phyloP scores from a whole-genome alignment of 2,113 vertebrate species.

The Xiphophorus hellerii region DNA sequence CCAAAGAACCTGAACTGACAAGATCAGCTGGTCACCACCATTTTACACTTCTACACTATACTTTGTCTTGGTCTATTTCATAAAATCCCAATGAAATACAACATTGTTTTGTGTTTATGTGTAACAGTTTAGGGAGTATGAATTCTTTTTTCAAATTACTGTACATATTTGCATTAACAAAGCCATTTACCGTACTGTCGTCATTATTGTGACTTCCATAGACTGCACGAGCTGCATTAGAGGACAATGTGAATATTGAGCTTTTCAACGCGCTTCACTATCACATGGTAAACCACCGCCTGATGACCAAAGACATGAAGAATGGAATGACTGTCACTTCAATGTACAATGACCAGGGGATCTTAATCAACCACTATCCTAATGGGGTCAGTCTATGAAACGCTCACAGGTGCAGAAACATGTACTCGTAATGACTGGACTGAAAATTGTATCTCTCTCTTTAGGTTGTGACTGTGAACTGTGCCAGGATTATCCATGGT shows the following conservation, averaged over 20 bases:
- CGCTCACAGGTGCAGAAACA: background rate
- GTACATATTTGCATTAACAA: background rate
- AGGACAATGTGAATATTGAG: constrained; percentile 90
- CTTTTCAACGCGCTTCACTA: constrained; percentile 88
- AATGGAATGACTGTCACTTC: constrained; percentile 87
- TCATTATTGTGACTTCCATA: constrained; percentile 55
- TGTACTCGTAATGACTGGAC: background rate
- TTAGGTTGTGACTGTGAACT: constrained; percentile 97
- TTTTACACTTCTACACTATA: too few species aligned
- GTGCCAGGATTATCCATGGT: constrained; percentile 91
- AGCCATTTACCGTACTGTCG: background rate
- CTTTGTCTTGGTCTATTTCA: background rate
- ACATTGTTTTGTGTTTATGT: too few species aligned
- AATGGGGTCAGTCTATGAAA: constrained; percentile 87
- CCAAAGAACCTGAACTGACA: too few species aligned
- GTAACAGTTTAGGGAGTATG: too few species aligned
- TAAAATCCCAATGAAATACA: background rate
- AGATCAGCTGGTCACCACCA: too few species aligned
- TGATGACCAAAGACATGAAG: constrained; percentile 94
- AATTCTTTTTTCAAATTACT: too few species aligned
- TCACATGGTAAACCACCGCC: constrained; percentile 90
- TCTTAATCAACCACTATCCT: constrained; percentile 93
- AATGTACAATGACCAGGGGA: constrained; percentile 86
- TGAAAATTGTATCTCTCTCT: constrained; percentile 7
- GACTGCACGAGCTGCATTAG: constrained; percentile 81